Evolutionary conservation across 2,113 vertebrate species (phyloP).

Genomic region (Acrocephalus arundinaceus): DNA sequence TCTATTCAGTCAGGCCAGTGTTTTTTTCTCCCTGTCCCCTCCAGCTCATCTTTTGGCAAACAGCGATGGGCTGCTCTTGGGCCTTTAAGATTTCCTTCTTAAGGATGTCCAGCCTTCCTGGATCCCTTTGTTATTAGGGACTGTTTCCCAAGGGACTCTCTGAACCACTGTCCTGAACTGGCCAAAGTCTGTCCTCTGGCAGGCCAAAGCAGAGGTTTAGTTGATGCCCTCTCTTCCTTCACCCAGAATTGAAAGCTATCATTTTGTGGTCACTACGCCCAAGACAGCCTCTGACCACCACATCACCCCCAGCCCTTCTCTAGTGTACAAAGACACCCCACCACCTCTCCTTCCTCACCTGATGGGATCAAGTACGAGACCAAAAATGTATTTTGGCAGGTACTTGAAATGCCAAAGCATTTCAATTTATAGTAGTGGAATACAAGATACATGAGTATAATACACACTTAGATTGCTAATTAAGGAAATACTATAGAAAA

Average conservation of each 20-base stretch:
- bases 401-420: background rate
- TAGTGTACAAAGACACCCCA: background rate
- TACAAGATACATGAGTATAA: background rate
- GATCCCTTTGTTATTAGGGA: background rate
- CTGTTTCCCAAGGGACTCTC: background rate
- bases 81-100: background rate
- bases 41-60: accelerated
- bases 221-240: background rate
- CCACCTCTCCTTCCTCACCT: background rate
- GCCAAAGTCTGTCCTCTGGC: background rate
- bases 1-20: background rate
- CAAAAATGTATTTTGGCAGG: background rate
- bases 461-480: background rate
- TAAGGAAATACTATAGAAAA: background rate
- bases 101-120: background rate
- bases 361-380: background rate
- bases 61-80: background rate
- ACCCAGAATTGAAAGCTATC: background rate
- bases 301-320: background rate
- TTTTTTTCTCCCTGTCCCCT: background rate
- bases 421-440: background rate
- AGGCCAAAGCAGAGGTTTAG: background rate
- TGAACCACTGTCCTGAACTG: background rate
- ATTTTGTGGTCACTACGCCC: background rate
- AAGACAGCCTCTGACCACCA: background rate